Evolutionary conservation across 2,888 invertebrate species (phyloP), one percentile per base, ranked within the genome.

Genomic region (Lasioglossum lativentre): DNA sequence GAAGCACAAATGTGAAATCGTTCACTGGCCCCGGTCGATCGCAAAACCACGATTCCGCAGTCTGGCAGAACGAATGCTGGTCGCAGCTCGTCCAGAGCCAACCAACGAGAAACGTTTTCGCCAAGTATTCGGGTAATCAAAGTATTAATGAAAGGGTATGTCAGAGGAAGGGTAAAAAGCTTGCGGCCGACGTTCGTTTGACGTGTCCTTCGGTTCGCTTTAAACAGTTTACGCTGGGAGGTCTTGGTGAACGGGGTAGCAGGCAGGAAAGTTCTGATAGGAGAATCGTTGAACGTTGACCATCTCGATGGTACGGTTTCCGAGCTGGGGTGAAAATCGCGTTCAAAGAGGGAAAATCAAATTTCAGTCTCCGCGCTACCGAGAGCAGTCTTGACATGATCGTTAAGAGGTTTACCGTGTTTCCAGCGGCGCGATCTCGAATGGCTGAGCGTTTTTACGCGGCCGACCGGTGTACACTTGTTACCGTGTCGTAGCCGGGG

Each of bases 351-450:
- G 38, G 73, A 52, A 68, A 73, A 79, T 79, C 66, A 68, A 79
- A 82, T 82, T 82, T 66, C 66, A 72, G 72, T 30, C 45, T 6
- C 23, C 27, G 38, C 59, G 42, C 16, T 63, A 30, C 30, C 63
- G 27, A 23, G 14, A 40, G 34, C 19, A 45, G 45, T 71, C 74
- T 59, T 30, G 59, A 27, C 8, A 16, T 30, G 66, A 68, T 38
- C 81, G 81, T 70, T 68, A 81, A 81, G 82, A 47, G 63, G 71
- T 82, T 83, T 72, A 76, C 52, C 66, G 42, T 72, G 76, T 73
- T 66, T 40, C 72, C 63, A 72, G 66, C 72, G 30, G 71, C 81
- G 71, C 40, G 72, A 14, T 40, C 16, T 16, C 38, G 23, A 12
- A 5, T 40, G 45, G 34, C 42, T 45, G 52, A 59, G 66, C 83